Percentiles rank a stretch among this genome's conserved stretches.
phyloP scores from a whole-genome alignment of 2,797 vertebrate species.

The Erethizon dorsatum region DNA sequence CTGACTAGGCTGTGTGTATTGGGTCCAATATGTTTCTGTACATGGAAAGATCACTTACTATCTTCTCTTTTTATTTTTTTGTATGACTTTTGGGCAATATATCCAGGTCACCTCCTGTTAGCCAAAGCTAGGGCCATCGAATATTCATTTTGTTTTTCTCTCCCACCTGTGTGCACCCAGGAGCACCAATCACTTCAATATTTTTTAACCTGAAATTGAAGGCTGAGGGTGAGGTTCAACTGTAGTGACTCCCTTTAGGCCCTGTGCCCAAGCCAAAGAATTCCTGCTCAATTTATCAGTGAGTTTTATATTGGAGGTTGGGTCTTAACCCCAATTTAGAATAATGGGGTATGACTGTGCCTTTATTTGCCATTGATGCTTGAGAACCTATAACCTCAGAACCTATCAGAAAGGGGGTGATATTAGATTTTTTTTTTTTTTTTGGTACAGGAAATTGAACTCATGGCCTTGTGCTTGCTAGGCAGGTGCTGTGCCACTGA shows the following conservation, averaged over 20 bases:
- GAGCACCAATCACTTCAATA: background rate
- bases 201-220: background rate
- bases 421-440: background rate
- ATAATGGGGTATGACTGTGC: background rate
- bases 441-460: too few species aligned
- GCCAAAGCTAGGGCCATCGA: background rate
- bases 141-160: background rate
- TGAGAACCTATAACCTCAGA: conserved; percentile 16
- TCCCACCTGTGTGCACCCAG: background rate
- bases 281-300: background rate
- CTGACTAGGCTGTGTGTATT: background rate
- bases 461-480: too few species aligned
- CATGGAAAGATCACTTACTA: background rate
- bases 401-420: background rate
- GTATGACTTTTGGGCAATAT: background rate
- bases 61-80: background rate
- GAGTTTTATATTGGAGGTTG: background rate
- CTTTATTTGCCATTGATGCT: background rate
- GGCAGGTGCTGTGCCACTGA: too few species aligned
- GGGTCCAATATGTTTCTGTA: background rate
- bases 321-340: background rate
- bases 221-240: background rate
- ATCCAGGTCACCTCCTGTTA: background rate
- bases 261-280: background rate
- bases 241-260: background rate